Evolutionary conservation across 2,888 invertebrate genomes (phyloP).

Genomic region (Chymomyza procnemis): DNA sequence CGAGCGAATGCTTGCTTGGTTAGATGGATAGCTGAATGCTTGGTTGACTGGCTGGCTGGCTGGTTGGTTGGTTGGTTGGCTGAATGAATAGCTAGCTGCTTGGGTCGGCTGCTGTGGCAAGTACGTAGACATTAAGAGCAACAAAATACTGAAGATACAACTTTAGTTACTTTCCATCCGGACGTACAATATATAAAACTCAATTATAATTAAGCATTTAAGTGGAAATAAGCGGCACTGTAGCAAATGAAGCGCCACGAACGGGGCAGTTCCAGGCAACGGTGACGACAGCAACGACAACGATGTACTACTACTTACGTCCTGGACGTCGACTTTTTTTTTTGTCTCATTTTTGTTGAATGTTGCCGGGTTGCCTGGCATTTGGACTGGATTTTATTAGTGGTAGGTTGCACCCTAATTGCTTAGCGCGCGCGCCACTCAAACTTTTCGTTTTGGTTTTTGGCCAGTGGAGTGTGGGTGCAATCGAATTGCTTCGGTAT

Average conservation of each 20-base stretch:
- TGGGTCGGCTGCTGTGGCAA: not conserved
- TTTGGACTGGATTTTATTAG: constrained; percentile 50
- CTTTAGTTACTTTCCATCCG: constrained; percentile 26
- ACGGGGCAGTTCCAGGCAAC: constrained; percentile 15
- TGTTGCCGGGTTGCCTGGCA: not conserved
- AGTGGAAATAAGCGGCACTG: constrained; percentile 66
- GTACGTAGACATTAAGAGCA: not conserved
- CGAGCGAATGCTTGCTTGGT: constrained; percentile 18
- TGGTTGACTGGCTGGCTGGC: not conserved
- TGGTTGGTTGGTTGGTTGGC: constrained; percentile 16
- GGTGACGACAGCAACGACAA: constrained; percentile 37
- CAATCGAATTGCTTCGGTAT: not conserved
- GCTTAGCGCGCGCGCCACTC: constrained; percentile 49
- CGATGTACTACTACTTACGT: not conserved
- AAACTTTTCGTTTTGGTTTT: constrained; percentile 34
- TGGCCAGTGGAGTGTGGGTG: not conserved
- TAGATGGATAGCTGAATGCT: not conserved
- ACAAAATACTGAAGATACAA: constrained; percentile 25
- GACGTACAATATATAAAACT: constrained; percentile 50
- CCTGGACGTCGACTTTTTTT: not conserved
- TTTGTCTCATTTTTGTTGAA: not conserved
- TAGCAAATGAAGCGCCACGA: constrained; percentile 60
- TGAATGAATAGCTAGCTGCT: not conserved
- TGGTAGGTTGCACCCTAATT: constrained; percentile 56
- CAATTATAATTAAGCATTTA: constrained; percentile 74